These are phyloP conservation scores for Drosophila sechellia DNA, from an alignment of 1,140 invertebrate genomes.

Conservation along the genomic window DNA sequence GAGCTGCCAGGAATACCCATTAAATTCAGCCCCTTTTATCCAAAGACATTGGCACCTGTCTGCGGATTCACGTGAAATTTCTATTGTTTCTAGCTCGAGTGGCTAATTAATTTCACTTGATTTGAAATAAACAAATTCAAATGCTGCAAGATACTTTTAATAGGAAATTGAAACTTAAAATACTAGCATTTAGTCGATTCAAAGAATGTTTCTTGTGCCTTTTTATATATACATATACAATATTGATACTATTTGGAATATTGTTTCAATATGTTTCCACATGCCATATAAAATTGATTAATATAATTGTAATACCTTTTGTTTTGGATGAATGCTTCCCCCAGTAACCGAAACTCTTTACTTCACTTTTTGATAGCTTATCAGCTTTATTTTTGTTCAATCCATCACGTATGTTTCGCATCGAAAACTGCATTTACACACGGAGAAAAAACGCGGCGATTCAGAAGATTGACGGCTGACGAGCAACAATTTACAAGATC, in stretches of 20 bases:
- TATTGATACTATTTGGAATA: too few relatives aligned
- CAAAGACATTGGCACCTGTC: constrained; percentile 33
- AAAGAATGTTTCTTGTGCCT: background rate
- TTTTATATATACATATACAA: too few relatives aligned
- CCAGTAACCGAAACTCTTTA: background rate
- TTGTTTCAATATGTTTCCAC: too few relatives aligned
- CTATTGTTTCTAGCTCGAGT: constrained; percentile 16
- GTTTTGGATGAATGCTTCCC: too few relatives aligned
- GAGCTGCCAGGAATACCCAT: background rate
- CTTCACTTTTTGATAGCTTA: background rate
- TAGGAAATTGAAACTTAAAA: constrained; percentile 29
- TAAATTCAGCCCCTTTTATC: background rate
- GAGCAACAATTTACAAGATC: constrained; percentile 65
- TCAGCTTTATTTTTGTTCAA: background rate
- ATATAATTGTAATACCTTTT: too few relatives aligned
- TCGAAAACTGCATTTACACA: constrained; percentile 24
- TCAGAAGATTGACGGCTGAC: constrained; percentile 21
- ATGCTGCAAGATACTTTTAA: constrained; percentile 27
- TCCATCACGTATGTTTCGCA: constrained; percentile 28
- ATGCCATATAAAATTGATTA: too few relatives aligned
- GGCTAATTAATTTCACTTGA: constrained; percentile 34
- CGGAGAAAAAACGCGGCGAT: constrained; percentile 14
- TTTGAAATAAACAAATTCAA: constrained; percentile 53
- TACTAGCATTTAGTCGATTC: constrained; percentile 5
- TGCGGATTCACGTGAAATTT: constrained; percentile 29